Evolutionary conservation across 2,113 vertebrate genomes (phyloP).

Genomic region (Hippocampus comes): DNA sequence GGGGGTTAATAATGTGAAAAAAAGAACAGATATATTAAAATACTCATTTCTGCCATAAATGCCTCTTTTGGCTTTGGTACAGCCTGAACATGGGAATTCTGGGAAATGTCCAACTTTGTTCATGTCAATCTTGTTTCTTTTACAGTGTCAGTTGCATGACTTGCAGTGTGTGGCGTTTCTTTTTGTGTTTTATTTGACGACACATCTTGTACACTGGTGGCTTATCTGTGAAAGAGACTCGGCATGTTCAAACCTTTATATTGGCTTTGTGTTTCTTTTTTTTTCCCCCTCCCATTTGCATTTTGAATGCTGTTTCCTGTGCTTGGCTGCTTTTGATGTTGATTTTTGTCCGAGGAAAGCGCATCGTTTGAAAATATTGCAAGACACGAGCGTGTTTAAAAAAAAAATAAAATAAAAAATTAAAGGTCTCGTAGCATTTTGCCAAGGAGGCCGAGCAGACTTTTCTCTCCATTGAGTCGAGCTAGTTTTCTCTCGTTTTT

Average conservation of each 20-base stretch:
- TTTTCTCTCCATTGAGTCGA: slow-evolving; percentile 15
- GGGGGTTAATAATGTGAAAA: not conserved
- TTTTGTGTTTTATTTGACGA: not conserved
- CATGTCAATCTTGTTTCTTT: slow-evolving; percentile 34
- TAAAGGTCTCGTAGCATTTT: slow-evolving; percentile 45
- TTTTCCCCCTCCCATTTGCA: not conserved
- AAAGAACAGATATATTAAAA: slow-evolving; percentile 36
- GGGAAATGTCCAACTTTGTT: slow-evolving; percentile 51
- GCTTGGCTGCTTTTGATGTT: slow-evolving; percentile 62
- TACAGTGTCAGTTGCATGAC: slow-evolving; percentile 52
- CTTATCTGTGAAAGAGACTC: slow-evolving; percentile 65
- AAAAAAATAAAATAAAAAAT: slow-evolving; percentile 2
- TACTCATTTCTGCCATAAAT: slow-evolving; percentile 56
- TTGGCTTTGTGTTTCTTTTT: slow-evolving; percentile 32
- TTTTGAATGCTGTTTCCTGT: slow-evolving; percentile 54
- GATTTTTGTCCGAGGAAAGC: slow-evolving; percentile 49
- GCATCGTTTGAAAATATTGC: slow-evolving; percentile 40
- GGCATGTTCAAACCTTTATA: slow-evolving; percentile 57
- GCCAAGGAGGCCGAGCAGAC: slow-evolving; percentile 10
- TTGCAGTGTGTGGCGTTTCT: slow-evolving; percentile 38
- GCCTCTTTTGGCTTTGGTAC: slow-evolving; percentile 60
- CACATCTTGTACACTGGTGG: slow-evolving; percentile 57
- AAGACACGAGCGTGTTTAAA: slow-evolving; percentile 38
- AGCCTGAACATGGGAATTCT: slow-evolving; percentile 44
- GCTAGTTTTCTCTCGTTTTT: slow-evolving; percentile 2